Conservation (phyloP, 1,140 invertebrate genomes). For the Papilio glaucus region DNA sequence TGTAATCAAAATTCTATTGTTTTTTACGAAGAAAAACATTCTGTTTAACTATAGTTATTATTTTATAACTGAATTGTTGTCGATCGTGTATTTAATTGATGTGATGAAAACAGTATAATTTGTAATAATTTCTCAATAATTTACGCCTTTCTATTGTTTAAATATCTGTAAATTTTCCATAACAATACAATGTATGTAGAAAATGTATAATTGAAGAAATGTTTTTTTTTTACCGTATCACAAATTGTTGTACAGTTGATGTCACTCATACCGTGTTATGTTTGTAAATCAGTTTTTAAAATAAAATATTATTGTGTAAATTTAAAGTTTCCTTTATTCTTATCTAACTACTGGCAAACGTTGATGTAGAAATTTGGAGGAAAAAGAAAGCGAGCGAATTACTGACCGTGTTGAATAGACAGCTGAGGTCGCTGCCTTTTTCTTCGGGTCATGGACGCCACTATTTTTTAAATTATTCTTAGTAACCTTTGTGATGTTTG, state of each 20-base stretch:
- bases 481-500: no score
- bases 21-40: no score
- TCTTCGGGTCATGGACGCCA: no score
- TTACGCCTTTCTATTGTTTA: background rate
- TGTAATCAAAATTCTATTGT: no score
- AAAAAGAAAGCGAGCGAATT: no score
- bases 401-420: no score
- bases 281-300: slow-evolving; percentile 75
- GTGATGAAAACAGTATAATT: background rate
- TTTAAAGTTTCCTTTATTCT: slow-evolving; percentile 65
- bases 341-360: background rate
- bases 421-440: no score
- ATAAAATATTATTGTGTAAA: slow-evolving; percentile 80
- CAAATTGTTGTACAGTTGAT: slow-evolving; percentile 64
- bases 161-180: background rate
- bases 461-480: no score
- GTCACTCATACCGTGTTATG: slow-evolving; percentile 66
- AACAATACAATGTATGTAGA: slow-evolving; percentile 37
- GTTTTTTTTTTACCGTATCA: slow-evolving; percentile 51
- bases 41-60: no score
- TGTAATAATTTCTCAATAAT: background rate
- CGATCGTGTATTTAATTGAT: no score
- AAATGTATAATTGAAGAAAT: slow-evolving; percentile 33
- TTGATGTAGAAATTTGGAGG: no score
- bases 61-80: no score